Conservation (phyloP, 2,113 vertebrate genomes). For the Pterophyllum scalare region DNA sequence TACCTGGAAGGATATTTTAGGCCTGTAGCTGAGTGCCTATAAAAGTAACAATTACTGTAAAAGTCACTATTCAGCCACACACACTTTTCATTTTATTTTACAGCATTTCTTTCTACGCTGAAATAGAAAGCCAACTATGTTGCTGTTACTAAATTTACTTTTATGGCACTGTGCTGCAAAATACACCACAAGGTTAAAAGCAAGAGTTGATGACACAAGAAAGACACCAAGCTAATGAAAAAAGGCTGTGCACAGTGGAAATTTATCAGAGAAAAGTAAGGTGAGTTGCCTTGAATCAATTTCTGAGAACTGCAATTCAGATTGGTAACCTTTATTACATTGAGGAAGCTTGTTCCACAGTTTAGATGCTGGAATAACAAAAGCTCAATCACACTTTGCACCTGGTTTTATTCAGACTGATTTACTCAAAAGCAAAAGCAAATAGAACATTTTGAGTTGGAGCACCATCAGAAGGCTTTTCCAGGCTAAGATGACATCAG, state of each 20-base stretch:
- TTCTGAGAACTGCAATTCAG: neutral
- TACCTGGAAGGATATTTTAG: too few species aligned
- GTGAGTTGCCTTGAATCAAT: neutral
- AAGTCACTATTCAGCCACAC: neutral
- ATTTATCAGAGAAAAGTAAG: neutral
- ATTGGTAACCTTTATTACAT: neutral
- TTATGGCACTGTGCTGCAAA: neutral
- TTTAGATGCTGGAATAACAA: neutral
- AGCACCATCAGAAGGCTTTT: neutral
- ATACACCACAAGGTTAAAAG: neutral
- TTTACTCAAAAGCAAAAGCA: neutral
- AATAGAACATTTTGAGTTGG: neutral
- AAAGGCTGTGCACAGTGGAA: neutral
- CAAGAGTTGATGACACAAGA: neutral
- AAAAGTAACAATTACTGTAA: too few species aligned
- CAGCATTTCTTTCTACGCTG: neutral
- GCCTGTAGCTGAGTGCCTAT: too few species aligned
- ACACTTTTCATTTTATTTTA: neutral
- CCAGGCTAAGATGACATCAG: too few species aligned
- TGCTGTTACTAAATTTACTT: neutral
- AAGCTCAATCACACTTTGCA: neutral
- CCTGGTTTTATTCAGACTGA: neutral
- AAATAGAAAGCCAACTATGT: neutral
- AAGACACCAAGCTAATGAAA: neutral
- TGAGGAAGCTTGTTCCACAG: neutral